phyloP scores from a whole-genome alignment of 2,113 vertebrate species.

The Poeciliopsis prolifica region DNA sequence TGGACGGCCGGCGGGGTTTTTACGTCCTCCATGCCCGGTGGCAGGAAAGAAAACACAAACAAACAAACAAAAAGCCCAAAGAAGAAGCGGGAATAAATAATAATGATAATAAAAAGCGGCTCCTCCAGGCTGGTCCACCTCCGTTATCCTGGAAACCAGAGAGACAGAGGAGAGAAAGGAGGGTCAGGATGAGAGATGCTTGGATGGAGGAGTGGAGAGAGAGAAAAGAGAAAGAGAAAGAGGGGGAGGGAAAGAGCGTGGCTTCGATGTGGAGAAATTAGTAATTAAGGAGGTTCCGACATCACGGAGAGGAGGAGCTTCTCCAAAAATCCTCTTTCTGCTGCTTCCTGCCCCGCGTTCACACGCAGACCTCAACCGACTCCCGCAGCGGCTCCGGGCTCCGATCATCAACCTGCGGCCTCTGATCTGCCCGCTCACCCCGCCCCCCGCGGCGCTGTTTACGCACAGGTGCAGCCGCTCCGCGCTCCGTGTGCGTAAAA shows the following conservation, averaged over 20 bases:
- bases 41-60: slow-evolving; percentile 8
- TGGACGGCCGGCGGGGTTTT: slow-evolving; percentile 76
- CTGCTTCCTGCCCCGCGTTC: slow-evolving; percentile 20
- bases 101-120: slow-evolving; percentile 32
- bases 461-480: slow-evolving; percentile 16
- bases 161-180: slow-evolving; percentile 55
- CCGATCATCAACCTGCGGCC: neutral
- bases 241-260: slow-evolving; percentile 44
- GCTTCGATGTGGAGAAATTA: slow-evolving; percentile 66
- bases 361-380: slow-evolving; percentile 17
- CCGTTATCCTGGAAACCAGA: slow-evolving; percentile 56
- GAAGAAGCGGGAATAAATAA: slow-evolving; percentile 41
- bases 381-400: slow-evolving; percentile 3
- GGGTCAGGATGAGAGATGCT: slow-evolving; percentile 61
- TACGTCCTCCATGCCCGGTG: slow-evolving; percentile 76
- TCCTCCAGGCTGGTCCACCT: slow-evolving; percentile 55
- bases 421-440: slow-evolving; percentile 15
- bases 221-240: slow-evolving; percentile 36
- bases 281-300: slow-evolving; percentile 79
- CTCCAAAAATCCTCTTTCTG: slow-evolving; percentile 46
- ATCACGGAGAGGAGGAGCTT: slow-evolving; percentile 72
- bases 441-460: slow-evolving; percentile 25
- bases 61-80: slow-evolving; percentile 7
- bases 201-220: slow-evolving; percentile 64
- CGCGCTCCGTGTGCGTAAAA: slow-evolving; percentile 20